Conservation (phyloP, 2,113 vertebrate species). For the Eublepharis macularius region DNA sequence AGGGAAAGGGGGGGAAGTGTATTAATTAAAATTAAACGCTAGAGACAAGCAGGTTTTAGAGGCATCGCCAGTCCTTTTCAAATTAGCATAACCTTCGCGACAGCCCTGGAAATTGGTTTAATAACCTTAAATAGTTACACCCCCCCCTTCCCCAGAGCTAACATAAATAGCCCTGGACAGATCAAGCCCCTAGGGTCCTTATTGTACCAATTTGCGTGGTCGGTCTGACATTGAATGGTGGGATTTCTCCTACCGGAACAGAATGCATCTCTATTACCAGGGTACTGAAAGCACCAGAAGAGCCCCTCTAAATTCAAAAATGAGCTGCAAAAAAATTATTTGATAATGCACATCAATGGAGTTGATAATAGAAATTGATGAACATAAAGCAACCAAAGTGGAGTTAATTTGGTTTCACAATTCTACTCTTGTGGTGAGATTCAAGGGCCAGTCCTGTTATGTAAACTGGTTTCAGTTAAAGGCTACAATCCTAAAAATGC, state of each 20-base stretch:
- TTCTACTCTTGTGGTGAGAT: background rate
- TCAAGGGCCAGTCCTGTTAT: background rate
- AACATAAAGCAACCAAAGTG: background rate
- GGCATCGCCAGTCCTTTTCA: slow-evolving; percentile 44
- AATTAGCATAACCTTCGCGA: slow-evolving; percentile 75
- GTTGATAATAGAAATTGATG: no score
- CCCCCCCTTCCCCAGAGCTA: slow-evolving; percentile 49
- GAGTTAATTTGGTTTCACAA: background rate
- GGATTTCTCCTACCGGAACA: slow-evolving; percentile 20
- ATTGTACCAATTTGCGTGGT: slow-evolving; percentile 67
- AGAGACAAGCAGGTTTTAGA: slow-evolving; percentile 51
- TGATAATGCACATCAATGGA: background rate
- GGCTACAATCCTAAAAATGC: background rate
- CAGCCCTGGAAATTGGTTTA: slow-evolving; percentile 86
- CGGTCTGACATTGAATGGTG: slow-evolving; percentile 56
- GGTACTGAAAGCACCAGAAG: slow-evolving; percentile 30
- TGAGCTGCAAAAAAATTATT: background rate
- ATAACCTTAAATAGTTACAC: slow-evolving; percentile 77
- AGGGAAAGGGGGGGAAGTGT: slow-evolving; percentile 28
- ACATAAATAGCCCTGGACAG: slow-evolving; percentile 82
- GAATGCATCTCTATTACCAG: slow-evolving; percentile 36
- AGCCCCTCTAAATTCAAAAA: slow-evolving; percentile 9
- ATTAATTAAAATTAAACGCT: slow-evolving; percentile 69
- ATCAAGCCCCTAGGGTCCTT: slow-evolving; percentile 71
- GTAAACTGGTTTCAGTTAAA: background rate